These are phyloP conservation scores for Diglossa cyanea DNA, from an alignment of 2,797 vertebrate genomes.

Conservation along the genomic window DNA sequence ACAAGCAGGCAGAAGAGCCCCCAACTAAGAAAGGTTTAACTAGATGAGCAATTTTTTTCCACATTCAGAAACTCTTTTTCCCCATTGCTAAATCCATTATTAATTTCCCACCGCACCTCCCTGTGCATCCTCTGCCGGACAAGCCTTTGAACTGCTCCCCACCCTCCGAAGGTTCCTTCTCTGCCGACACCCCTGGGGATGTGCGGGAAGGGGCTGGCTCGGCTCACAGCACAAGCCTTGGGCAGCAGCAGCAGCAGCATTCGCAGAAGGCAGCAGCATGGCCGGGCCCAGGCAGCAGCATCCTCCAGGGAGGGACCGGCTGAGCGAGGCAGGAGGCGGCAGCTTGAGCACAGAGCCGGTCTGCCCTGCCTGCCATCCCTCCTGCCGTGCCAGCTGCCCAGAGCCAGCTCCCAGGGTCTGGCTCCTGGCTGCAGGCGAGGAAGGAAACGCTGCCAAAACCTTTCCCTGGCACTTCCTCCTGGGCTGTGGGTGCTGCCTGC, in stretches of 20 bases:
- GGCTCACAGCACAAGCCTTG: rapidly evolving
- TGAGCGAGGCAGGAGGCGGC: neutral
- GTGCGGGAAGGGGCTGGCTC: neutral
- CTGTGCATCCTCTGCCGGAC: neutral
- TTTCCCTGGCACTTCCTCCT: neutral
- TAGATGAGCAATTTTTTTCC: neutral
- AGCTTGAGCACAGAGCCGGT: neutral
- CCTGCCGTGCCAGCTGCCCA: neutral
- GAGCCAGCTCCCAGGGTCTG: neutral
- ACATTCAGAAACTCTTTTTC: neutral
- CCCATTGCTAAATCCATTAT: neutral
- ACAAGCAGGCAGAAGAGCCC: neutral
- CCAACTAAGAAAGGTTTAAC: neutral
- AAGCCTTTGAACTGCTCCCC: neutral
- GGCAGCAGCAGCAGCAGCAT: neutral
- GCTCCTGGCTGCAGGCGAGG: neutral
- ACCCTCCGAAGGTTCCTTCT: rapidly evolving
- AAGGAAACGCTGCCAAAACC: neutral
- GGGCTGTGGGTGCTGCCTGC: neutral
- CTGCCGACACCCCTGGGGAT: rapidly evolving
- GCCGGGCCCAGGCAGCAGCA: rapidly evolving
- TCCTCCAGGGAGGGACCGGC: neutral
- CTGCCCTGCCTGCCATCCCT: neutral
- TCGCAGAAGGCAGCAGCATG: rapidly evolving
- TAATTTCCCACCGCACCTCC: neutral